These are phyloP conservation scores for Petrocephalus schoutedeni DNA, from an alignment of 2,797 vertebrate genomes.

Conservation along the genomic window DNA sequence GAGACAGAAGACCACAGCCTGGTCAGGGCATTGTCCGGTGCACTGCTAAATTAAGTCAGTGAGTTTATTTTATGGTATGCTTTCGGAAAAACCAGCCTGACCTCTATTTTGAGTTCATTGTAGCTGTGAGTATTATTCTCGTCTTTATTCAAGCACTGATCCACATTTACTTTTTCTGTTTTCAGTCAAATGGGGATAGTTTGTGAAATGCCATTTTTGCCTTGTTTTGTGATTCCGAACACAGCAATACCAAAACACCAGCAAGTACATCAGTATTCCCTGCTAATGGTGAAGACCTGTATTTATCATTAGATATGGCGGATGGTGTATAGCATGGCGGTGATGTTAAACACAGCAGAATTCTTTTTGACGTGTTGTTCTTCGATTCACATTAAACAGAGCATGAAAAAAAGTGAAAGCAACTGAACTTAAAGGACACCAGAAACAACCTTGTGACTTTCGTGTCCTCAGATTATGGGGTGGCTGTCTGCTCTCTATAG, in stretches of 20 bases:
- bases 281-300: background rate
- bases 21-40: conserved; percentile 64
- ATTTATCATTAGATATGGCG: background rate
- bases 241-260: background rate
- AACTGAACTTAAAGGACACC: background rate
- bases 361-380: background rate
- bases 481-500: background rate
- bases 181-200: conserved; percentile 44
- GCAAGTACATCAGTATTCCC: background rate
- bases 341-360: background rate
- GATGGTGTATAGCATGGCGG: background rate
- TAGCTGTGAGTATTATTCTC: conserved; percentile 59
- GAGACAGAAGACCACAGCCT: conserved; percentile 64
- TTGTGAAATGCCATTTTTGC: conserved; percentile 30
- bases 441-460: background rate
- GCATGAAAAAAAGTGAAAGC: background rate
- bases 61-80: conserved; percentile 67
- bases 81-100: conserved; percentile 64
- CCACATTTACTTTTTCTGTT: conserved; percentile 33
- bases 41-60: conserved; percentile 63
- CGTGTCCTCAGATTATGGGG: background rate
- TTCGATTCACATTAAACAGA: background rate
- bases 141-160: conserved; percentile 11
- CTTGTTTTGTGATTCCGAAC: conserved; percentile 28
- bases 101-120: conserved; percentile 58